phyloP scores from a whole-genome alignment of 2,113 vertebrate species.

The Tautogolabrus adspersus region DNA sequence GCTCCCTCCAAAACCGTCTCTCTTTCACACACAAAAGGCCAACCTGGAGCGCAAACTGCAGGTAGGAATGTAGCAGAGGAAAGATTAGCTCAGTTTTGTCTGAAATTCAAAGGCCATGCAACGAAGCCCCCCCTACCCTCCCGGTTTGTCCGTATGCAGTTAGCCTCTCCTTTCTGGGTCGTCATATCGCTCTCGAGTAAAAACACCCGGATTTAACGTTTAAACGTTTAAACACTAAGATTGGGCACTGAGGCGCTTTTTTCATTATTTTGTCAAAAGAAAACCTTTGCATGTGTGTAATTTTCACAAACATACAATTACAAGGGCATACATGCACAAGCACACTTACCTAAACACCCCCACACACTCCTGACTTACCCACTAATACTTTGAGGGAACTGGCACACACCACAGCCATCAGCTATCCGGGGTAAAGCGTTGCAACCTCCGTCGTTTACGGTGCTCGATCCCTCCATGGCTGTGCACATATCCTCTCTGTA shows the following conservation, averaged over 20 bases:
- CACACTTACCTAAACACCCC: slow-evolving; percentile 57
- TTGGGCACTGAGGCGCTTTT: background rate
- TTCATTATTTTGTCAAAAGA: slow-evolving; percentile 16
- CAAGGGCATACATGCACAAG: slow-evolving; percentile 11
- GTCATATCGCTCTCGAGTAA: slow-evolving; percentile 38
- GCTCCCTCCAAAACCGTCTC: slow-evolving; percentile 65
- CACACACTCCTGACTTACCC: slow-evolving; percentile 69
- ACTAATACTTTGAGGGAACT: slow-evolving; percentile 46
- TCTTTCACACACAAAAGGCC: slow-evolving; percentile 47
- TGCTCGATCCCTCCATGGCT: slow-evolving; percentile 46
- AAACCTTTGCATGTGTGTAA: slow-evolving; percentile 39
- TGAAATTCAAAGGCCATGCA: slow-evolving; percentile 44
- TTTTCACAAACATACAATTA: slow-evolving; percentile 7
- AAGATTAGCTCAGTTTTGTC: slow-evolving; percentile 39
- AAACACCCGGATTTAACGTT: slow-evolving; percentile 34
- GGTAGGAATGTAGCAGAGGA: slow-evolving; percentile 30
- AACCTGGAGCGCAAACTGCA: slow-evolving; percentile 41
- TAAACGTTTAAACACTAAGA: slow-evolving; percentile 3
- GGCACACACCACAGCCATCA: slow-evolving; percentile 25
- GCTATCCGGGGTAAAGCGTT: slow-evolving; percentile 41
- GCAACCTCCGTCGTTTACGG: slow-evolving; percentile 41
- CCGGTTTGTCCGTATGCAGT: slow-evolving; percentile 37
- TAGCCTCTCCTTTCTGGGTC: slow-evolving; percentile 39
- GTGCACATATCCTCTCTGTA: slow-evolving; percentile 75
- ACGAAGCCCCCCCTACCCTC: slow-evolving; percentile 2